Evolutionary conservation across 2,888 invertebrate genomes (phyloP).

Genomic region (Latrodectus elegans): DNA sequence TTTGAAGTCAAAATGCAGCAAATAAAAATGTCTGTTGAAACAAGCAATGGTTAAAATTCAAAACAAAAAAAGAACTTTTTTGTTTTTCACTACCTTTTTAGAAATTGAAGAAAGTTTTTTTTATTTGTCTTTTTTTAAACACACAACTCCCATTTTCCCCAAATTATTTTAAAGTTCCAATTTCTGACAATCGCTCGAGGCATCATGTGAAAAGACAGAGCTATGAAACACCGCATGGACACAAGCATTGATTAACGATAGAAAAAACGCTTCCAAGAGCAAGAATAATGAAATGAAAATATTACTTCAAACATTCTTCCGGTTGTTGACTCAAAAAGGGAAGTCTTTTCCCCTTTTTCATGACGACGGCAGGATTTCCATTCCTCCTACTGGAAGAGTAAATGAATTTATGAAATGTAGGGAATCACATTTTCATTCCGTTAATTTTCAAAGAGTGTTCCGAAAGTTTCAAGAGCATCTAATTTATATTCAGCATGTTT

Average conservation of each 20-base stretch:
- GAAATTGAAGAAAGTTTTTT: too few relatives aligned
- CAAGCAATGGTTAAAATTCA: too few relatives aligned
- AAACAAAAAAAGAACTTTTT: too few relatives aligned
- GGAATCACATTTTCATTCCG: background rate
- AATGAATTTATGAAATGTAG: conserved; percentile 35
- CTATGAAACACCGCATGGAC: background rate
- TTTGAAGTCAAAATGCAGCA: too few relatives aligned
- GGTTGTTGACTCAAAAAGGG: conserved; percentile 55
- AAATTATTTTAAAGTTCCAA: too few relatives aligned
- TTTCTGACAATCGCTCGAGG: conserved; percentile 5
- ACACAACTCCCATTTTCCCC: too few relatives aligned
- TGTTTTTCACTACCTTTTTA: too few relatives aligned
- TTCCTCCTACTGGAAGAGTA: background rate
- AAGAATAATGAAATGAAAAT: conserved; percentile 65
- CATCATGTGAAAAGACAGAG: background rate
- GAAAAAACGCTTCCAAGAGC: conserved; percentile 15
- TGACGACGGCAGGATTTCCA: conserved; percentile 23
- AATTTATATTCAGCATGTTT: too few relatives aligned
- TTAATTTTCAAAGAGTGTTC: too few relatives aligned
- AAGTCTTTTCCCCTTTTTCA: conserved; percentile 31
- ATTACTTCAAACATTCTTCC: conserved; percentile 29
- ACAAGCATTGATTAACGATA: conserved; percentile 44
- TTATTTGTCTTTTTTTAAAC: too few relatives aligned
- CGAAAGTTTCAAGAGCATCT: too few relatives aligned
- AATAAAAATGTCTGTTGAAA: too few relatives aligned